phyloP scores from a whole-genome alignment of 2,797 vertebrate genomes.

The Serranus cabrilla region DNA sequence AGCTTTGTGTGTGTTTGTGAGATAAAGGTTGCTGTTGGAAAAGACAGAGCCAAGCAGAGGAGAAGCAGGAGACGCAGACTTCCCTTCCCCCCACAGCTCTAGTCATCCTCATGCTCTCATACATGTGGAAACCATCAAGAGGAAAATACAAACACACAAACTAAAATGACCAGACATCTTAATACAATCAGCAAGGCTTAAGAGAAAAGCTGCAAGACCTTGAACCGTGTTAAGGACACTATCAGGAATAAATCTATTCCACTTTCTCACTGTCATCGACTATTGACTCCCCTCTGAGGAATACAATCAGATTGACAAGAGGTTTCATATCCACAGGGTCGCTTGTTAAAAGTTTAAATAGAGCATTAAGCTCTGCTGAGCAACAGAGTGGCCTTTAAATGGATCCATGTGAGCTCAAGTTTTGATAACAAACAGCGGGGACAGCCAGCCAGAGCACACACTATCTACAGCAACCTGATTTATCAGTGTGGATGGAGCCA shows the following conservation, averaged over 20 bases:
- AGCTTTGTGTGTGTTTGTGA: conserved; percentile 9
- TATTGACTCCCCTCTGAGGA: conserved; percentile 22
- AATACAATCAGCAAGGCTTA: neutral
- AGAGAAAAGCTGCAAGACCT: conserved; percentile 11
- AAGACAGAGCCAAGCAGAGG: conserved; percentile 12
- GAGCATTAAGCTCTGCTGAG: conserved; percentile 31
- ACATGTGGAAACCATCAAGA: conserved; percentile 73
- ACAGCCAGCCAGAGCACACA: conserved; percentile 20
- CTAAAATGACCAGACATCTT: conserved; percentile 8
- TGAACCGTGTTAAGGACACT: neutral
- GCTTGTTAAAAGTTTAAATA: conserved; percentile 55
- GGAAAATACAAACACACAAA: conserved; percentile 25
- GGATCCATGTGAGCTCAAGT: conserved; percentile 65
- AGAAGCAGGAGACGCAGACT: neutral
- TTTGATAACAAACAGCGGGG: conserved; percentile 52
- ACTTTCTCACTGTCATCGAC: neutral
- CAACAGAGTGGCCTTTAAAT: conserved; percentile 60
- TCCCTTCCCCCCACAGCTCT: neutral
- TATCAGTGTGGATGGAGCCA: conserved; percentile 43
- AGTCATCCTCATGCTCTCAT: conserved; percentile 14
- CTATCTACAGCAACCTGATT: conserved; percentile 35
- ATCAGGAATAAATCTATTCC: conserved; percentile 4
- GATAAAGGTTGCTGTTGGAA: conserved; percentile 36
- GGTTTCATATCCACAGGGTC: conserved; percentile 33
- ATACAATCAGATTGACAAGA: conserved; percentile 34